Conservation (phyloP, 2,797 vertebrate genomes). For the Calcarius lapponicus region DNA sequence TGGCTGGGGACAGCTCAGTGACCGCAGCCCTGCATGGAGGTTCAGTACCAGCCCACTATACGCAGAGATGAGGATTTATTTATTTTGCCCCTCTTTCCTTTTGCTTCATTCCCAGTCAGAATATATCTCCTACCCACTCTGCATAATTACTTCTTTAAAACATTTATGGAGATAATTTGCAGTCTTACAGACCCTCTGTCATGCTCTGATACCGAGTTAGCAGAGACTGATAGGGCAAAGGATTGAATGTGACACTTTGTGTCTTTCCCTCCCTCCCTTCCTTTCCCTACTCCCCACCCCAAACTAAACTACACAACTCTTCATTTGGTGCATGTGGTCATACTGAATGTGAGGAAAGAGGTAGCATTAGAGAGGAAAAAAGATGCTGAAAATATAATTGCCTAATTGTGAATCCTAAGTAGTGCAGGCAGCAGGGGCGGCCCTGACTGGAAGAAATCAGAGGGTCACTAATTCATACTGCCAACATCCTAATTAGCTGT, state of each 20-base stretch:
- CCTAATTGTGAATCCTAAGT: conserved; percentile 37
- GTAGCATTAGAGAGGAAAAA: background rate
- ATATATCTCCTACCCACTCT: background rate
- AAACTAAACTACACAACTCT: background rate
- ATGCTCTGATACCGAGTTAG: background rate
- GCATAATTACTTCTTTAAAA: conserved; percentile 25
- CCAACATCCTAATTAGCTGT: conserved; percentile 66
- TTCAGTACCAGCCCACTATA: background rate
- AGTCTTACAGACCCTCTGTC: background rate
- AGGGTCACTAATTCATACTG: conserved; percentile 56
- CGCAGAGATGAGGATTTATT: background rate
- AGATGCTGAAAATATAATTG: conserved; percentile 24
- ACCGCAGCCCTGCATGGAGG: background rate
- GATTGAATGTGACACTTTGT: background rate
- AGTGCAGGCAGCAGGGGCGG: conserved; percentile 31
- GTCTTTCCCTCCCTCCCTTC: background rate
- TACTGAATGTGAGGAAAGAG: background rate
- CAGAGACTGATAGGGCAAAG: background rate
- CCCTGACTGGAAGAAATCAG: conserved; percentile 45
- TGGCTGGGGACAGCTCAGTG: background rate
- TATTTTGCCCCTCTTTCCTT: background rate
- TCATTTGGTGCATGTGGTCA: background rate
- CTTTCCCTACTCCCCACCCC: background rate
- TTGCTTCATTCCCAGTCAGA: background rate
- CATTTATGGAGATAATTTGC: conserved; percentile 26